These are phyloP conservation scores for Seriola aureovittata DNA, from an alignment of 2,113 vertebrate species.

Conservation along the genomic window DNA sequence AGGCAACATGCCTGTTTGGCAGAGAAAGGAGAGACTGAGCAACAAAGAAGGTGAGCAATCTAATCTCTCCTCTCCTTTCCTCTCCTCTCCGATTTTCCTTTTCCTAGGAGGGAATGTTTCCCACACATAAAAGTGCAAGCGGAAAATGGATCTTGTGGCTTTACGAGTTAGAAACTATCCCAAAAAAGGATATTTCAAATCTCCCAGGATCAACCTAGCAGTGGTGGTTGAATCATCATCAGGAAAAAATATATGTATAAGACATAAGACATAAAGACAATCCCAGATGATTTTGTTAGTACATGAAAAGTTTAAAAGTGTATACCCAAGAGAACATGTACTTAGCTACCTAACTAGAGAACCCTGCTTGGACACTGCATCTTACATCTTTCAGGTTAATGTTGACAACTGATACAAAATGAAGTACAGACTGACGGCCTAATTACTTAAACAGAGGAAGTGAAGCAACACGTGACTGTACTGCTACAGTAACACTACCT, in stretches of 20 bases:
- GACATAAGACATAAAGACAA: not conserved
- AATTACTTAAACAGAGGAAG: not conserved
- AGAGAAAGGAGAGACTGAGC: not conserved
- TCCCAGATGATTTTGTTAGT: not conserved
- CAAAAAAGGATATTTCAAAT: conserved; percentile 2
- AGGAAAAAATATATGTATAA: not conserved
- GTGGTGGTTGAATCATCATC: not conserved
- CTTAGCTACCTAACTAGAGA: not conserved
- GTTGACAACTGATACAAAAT: not conserved
- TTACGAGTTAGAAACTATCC: not conserved
- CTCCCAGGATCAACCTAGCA: not conserved
- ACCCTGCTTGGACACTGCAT: not conserved
- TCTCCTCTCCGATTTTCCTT: not conserved
- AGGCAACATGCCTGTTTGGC: conserved; percentile 2
- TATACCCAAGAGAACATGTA: not conserved
- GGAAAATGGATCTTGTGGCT: conserved; percentile 25
- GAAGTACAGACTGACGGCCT: not conserved
- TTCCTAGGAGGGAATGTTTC: not conserved
- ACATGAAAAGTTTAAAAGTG: conserved; percentile 2
- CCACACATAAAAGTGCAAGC: not conserved
- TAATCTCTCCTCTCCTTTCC: not conserved
- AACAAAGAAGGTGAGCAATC: conserved; percentile 11
- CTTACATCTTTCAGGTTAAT: not conserved
- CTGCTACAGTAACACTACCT: conserved; percentile 27
- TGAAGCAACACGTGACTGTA: not conserved